Base-by-base conservation (phyloP, 2,888 invertebrate genomes). In the Cephus pulcher region DNA sequence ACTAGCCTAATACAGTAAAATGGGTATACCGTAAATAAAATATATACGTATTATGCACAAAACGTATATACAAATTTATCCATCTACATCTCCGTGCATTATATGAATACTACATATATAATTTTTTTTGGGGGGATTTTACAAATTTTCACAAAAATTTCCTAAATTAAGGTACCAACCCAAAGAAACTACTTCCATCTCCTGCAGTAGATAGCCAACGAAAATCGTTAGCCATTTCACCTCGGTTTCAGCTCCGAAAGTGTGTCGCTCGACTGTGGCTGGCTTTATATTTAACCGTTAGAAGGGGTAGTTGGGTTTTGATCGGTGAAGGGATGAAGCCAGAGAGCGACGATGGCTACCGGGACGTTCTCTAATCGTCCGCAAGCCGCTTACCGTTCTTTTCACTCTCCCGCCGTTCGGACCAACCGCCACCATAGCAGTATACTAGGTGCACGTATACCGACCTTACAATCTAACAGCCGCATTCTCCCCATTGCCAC, bases 381-480 rank as follows among this genome's bases (percentile, higher is more conserved):
- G 82, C 88, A 89, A 89, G 87, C 88, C 86, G 88, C 89, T 89
- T 89, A 89, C 82, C 82, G 77, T 80, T 80, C 75, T 69, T 82
- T 79, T 69, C 77, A 79, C 83, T 78, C 83, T 79, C 80, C 79
- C 83, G 74, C 79, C 71, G 77, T 79, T 56, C 56, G 56, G 56
- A 56, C 56, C 23, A 56, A 56, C 56, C 56, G 56, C 56, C 56
- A 56, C 15, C 56, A 23, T 23, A 56, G 56, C 23, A 1, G 56
- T 23, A 2, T 56, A 56, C 56, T 23, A 9, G 56, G 56, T 56
- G 56, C 56, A 56, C 56, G 56, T 56, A 56, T 56, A 56, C 56
- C 23, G 23, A 56, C 56, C 56, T 56, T 56, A 56, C 56, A 56
- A 56, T 56, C 56, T 23, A 56, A 23, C 56, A 56, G 23, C 56